Conservation (phyloP, 2,797 vertebrate species). For the Cossypha polioptera region DNA sequence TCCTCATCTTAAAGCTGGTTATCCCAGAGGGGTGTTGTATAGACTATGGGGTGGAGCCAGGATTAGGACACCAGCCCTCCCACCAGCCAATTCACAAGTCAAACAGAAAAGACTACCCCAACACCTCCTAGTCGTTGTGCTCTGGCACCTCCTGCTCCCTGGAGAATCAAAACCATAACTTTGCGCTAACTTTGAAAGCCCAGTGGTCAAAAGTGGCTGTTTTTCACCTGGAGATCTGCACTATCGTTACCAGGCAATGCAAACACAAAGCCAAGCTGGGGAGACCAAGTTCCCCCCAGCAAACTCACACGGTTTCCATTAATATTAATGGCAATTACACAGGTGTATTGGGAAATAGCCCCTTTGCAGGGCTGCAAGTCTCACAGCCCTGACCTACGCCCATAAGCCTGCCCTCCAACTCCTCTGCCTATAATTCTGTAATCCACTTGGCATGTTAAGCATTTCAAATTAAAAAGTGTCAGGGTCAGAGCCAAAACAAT, state of each 20-base stretch:
- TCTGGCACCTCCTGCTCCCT: neutral
- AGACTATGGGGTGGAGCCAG: accelerated
- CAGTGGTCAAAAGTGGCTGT: neutral
- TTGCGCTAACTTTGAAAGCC: neutral
- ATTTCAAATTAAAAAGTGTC: constrained; percentile 44
- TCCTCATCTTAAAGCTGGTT: neutral
- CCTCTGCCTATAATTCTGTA: neutral
- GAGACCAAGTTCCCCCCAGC: neutral
- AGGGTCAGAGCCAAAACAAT: constrained; percentile 42
- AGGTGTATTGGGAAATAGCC: neutral
- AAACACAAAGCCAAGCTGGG: neutral
- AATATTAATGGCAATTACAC: neutral
- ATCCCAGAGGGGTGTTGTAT: neutral
- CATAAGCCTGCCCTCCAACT: neutral
- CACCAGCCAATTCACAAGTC: neutral
- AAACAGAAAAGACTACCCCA: neutral
- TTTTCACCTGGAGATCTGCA: neutral
- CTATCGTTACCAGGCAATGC: neutral
- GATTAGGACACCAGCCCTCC: neutral
- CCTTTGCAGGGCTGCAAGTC: neutral
- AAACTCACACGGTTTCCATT: accelerated
- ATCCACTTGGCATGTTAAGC: constrained; percentile 34
- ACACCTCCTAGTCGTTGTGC: neutral
- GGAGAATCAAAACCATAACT: neutral
- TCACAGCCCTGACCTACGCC: neutral